Conservation (phyloP, 2,113 vertebrate species). For the Leucosticte australis region DNA sequence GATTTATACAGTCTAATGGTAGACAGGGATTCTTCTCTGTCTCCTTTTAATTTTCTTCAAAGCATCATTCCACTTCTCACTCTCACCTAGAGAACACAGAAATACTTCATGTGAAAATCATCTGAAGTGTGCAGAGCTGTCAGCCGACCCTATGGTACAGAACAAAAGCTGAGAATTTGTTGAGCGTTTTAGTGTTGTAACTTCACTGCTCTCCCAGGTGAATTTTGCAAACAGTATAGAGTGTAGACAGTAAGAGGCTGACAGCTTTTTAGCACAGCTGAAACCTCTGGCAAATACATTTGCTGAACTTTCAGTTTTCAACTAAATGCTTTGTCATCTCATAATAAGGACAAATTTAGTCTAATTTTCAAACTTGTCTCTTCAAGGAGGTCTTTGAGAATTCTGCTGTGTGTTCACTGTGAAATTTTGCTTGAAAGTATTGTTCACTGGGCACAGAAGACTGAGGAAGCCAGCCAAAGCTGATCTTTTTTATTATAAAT, state of each 20-base stretch:
- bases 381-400: not conserved
- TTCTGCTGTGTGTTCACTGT: not conserved
- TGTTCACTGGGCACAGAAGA: not conserved
- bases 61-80: not conserved
- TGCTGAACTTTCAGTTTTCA: constrained; percentile 34
- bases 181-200: not conserved
- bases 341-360: constrained; percentile 18
- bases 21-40: not conserved
- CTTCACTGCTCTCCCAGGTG: constrained; percentile 7
- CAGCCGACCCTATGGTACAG: not conserved
- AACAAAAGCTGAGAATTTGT: not conserved
- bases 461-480: not conserved
- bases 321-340: constrained; percentile 42
- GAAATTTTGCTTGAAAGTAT: not conserved
- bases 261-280: not conserved
- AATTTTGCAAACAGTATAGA: not conserved
- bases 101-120: not conserved
- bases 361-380: constrained; percentile 9
- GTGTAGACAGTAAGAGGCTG: not conserved
- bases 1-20: not conserved
- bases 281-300: constrained; percentile 2
- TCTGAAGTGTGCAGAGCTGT: not conserved
- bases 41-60: not conserved
- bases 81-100: not conserved
- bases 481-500: not conserved